Evolutionary conservation across 2,113 vertebrate genomes (phyloP).

Genomic region (Cichladusa arquata): DNA sequence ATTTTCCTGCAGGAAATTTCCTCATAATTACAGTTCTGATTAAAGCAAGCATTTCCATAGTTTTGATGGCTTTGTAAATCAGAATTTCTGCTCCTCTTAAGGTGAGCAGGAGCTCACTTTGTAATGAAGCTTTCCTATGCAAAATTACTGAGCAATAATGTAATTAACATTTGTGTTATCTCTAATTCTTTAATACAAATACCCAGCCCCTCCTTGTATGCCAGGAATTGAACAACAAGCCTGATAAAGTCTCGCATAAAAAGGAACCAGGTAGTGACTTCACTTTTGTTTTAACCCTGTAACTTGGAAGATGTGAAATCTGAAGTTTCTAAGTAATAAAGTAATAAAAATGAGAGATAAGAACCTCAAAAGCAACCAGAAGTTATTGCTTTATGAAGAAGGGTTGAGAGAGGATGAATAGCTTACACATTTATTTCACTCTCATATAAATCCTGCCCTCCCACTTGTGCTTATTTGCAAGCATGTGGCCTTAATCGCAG

Average conservation of each 20-base stretch:
- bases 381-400: not conserved
- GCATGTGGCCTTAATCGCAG: not conserved
- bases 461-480: not conserved
- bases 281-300: not conserved
- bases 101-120: conserved; percentile 1
- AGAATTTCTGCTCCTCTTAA: not conserved
- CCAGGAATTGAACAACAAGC: not conserved
- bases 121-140: not conserved
- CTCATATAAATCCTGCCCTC: not conserved
- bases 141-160: not conserved
- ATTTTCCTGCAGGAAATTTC: conserved; percentile 40
- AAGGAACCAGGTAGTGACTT: not conserved
- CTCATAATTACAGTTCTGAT: conserved; percentile 42
- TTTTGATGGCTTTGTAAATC: conserved; percentile 45
- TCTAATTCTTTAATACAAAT: not conserved
- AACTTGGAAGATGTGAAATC: not conserved
- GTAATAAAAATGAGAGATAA: not conserved
- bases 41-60: conserved; percentile 18
- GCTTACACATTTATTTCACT: not conserved
- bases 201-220: not conserved
- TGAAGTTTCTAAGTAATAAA: not conserved
- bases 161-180: conserved; percentile 6
- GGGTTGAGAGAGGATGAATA: not conserved
- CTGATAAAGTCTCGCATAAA: not conserved
- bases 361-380: not conserved